Base-by-base conservation (phyloP, 1,140 invertebrate genomes). In the Scaptomyza montana region DNA sequence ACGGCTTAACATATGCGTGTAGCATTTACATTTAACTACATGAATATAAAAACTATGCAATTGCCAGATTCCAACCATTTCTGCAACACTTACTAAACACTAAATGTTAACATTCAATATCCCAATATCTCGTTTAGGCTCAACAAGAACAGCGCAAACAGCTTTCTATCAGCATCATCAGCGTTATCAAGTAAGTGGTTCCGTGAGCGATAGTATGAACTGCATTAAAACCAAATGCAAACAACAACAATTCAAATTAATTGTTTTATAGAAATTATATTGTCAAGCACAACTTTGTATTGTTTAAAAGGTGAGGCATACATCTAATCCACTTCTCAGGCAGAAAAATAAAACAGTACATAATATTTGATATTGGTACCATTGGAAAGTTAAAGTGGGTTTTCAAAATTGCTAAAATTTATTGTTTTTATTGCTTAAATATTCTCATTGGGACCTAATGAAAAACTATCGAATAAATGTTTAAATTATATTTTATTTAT, bases 71-170 rank as follows among this genome's bases (percentile, higher is more conserved):
- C 64, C 82, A 78, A 81, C 64, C 80, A 81, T 55, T 75, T 72
- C 64, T 81, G 74, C 64, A 46, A 54, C 41, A 41, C 25, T 47
- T 45, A 68, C 64, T 67, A 71, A 49, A 45, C 67, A 76, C 78
- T 75, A 82, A 82, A 82, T 84, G 81, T 77, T 74, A 86, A 77
- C 77, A 80, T 86, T 85, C 73, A 77, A 85, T 85, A 85, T 80
- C 74, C 47, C 80, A 66, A 63, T 85, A 85, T 80, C 74, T 43
- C 80, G 62, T 59, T 74, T 19, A 19, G 47, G 28, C 30, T 65
- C 53, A 49, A 43, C 54, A 71, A 59, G 74, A 77, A 63, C 54
- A 77, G 53, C 51, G 59, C 49, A 57, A 77, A 57, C 65, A 43
- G 74, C 55, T 62, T 30, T 73, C 61, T 43, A 41, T 39, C 9